Evolutionary conservation across 2,888 invertebrate species (phyloP), one percentile per base, ranked within the genome.

Genomic region (Cloeon dipterum): DNA sequence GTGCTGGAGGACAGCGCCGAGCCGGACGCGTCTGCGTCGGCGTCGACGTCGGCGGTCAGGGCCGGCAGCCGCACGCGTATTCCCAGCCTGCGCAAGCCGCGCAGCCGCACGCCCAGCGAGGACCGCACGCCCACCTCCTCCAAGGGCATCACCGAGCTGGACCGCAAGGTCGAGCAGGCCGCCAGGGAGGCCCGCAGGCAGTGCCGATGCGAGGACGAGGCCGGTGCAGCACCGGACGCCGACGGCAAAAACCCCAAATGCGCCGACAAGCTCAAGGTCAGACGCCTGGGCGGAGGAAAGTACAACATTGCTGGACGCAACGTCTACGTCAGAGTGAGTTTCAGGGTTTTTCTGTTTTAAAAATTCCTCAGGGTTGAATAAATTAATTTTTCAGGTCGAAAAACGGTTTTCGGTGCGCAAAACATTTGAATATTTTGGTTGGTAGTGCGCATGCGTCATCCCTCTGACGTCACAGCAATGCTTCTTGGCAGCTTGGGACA

Each of bases 261-360:
- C 54, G 70, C 71, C 43, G 16, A 29, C n/a, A 74, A 72, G 51
- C 57, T 79, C 47, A 73, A 71, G 55, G 74, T 78, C 45, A 70
- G 73, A 52, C 78, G 81, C 56, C 73, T 86, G 36, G 76, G 81
- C 39, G 85, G 85, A 58, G 85, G 85, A 13, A 74, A 76, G 42
- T 86, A 85, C 58, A 73, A 74, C 52, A 82, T 88, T 49, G 82
- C 79, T 33, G 83, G 83, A 16, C 68, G 79, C 47, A 81, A 78
- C 49, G 82, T 86, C 38, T 85, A 85, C 55, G 79, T 86, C 43
- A 65, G 86, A 63, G 85, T 86, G 58, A 63, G 70, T 58, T n/a
- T n/a, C n/a, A n/a, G n/a, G n/a, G n/a, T n/a, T n/a, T n/a, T n/a
- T n/a, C n/a, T n/a, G n/a, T n/a, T n/a, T n/a, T n/a, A n/a, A n/a